These are phyloP conservation scores for Spea bombifrons DNA, from an alignment of 2,113 vertebrate genomes.

Conservation along the genomic window DNA sequence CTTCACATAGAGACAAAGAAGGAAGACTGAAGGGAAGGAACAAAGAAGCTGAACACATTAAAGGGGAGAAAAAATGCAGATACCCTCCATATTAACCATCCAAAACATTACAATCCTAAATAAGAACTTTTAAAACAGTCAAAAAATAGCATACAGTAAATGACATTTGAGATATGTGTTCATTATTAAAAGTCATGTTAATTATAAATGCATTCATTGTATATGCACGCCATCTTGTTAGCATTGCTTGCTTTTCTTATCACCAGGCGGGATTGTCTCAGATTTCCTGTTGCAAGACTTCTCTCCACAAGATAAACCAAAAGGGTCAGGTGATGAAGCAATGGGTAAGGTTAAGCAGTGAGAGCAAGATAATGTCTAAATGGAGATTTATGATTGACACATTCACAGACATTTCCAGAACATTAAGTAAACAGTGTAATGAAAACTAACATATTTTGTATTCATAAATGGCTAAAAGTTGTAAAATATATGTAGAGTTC, in stretches of 20 bases:
- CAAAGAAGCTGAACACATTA: neutral
- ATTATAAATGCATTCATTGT: neutral
- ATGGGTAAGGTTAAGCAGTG: neutral
- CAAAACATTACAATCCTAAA: no score
- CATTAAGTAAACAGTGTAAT: neutral
- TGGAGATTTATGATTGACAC: neutral
- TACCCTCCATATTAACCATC: no score
- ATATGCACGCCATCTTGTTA: neutral
- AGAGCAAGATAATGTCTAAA: neutral
- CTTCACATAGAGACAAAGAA: neutral
- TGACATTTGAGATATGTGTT: neutral
- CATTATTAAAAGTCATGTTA: neutral
- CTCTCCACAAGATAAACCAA: neutral
- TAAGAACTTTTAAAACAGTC: no score
- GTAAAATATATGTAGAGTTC: no score
- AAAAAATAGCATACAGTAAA: neutral
- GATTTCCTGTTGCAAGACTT: constrained; percentile 12
- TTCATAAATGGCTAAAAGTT: no score
- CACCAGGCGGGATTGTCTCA: neutral
- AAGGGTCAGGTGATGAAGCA: neutral
- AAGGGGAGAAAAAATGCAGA: no score
- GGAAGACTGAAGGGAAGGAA: neutral
- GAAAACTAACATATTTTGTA: no score
- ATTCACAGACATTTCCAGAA: neutral
- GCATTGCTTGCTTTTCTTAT: constrained; percentile 4